Evolutionary conservation across 2,888 invertebrate species (phyloP).

Genomic region (Holacanthella duospinosa): DNA sequence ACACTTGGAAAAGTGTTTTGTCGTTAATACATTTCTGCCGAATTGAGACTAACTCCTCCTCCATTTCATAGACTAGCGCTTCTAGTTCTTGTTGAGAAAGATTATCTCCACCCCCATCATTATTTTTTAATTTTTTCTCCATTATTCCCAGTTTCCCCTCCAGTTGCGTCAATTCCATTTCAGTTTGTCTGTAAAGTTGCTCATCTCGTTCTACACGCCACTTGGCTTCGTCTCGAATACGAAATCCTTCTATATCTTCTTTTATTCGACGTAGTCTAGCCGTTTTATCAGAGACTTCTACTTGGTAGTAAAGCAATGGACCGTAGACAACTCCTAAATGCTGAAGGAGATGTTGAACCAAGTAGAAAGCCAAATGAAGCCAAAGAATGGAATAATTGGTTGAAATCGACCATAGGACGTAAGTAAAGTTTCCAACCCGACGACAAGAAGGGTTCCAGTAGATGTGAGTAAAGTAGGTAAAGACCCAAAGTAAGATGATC

Average conservation of each 20-base stretch:
- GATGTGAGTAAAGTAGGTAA: constrained; percentile 29
- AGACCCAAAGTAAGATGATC: constrained; percentile 27
- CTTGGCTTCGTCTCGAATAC: constrained; percentile 8
- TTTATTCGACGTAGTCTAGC: constrained; percentile 5
- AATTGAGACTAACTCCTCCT: constrained; percentile 11
- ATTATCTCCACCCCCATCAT: not conserved
- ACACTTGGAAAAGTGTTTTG: not conserved
- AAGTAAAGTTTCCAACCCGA: constrained; percentile 70
- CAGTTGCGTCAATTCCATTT: constrained; percentile 8
- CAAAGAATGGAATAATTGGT: constrained; percentile 50
- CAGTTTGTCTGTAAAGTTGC: not conserved
- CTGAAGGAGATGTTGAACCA: constrained; percentile 23
- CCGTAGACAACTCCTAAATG: constrained; percentile 28
- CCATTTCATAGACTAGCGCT: constrained; percentile 3
- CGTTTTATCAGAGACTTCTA: constrained; percentile 19
- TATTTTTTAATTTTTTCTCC: constrained; percentile 17
- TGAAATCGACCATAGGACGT: constrained; percentile 64
- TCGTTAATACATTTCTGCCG: constrained; percentile 9
- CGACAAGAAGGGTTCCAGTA: constrained; percentile 51
- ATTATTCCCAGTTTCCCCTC: constrained; percentile 13
- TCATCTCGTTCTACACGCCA: constrained; percentile 9
- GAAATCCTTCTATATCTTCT: not conserved
- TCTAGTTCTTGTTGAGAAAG: not conserved
- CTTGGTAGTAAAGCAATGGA: constrained; percentile 25
- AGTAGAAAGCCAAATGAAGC: constrained; percentile 40